Conservation (phyloP, 2,113 vertebrate species). For the Caranx ignobilis region DNA sequence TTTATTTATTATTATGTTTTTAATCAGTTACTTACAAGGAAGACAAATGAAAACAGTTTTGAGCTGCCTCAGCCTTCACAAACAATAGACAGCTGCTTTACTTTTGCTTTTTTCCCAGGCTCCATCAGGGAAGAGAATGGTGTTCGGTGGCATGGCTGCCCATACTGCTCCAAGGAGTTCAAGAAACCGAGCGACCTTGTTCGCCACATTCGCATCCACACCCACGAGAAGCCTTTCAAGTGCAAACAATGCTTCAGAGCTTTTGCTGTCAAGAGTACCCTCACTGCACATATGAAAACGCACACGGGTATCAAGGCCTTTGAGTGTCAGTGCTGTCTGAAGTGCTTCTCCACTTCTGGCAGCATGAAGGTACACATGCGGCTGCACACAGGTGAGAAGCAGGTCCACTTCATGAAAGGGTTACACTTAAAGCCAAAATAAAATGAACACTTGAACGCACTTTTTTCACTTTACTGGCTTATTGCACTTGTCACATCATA, state of each 20-base stretch:
- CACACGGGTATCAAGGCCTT: constrained; percentile 98
- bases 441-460: not conserved
- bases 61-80: not conserved
- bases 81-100: not conserved
- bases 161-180: constrained; percentile 97
- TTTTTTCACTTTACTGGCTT: constrained; percentile 2
- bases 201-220: constrained; percentile 98
- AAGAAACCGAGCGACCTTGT: constrained; percentile 98
- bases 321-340: constrained; percentile 96
- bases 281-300: constrained; percentile 98
- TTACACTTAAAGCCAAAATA: constrained; percentile 22
- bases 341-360: constrained; percentile 98
- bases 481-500: not conserved
- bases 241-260: constrained; percentile 98
- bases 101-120: constrained; percentile 78
- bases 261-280: constrained; percentile 98
- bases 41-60: not conserved
- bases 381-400: constrained; percentile 93
- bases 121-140: constrained; percentile 96
- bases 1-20: not conserved
- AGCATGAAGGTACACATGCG: constrained; percentile 99
- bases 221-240: constrained; percentile 98
- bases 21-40: not conserved
- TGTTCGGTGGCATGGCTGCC: constrained; percentile 96
- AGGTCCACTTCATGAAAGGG: not conserved